Evolutionary conservation across 2,113 vertebrate species (phyloP).

Genomic region (Solenodon paradoxus): DNA sequence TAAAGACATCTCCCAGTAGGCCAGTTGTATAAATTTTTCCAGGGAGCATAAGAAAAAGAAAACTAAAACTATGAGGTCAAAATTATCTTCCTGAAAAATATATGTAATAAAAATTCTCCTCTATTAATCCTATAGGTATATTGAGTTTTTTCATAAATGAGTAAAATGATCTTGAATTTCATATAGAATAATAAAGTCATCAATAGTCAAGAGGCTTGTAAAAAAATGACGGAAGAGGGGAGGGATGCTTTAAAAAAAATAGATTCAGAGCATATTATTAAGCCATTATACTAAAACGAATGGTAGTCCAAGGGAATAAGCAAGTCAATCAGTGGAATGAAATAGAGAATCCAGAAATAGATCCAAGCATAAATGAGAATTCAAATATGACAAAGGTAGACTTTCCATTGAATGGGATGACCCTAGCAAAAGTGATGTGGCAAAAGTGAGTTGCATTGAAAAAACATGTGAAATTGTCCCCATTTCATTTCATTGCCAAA

Average conservation of each 20-base stretch:
- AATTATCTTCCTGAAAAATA: conserved; percentile 53
- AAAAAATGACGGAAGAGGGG: background rate
- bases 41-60: conserved; percentile 13
- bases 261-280: background rate
- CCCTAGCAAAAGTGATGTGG: background rate
- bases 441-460: background rate
- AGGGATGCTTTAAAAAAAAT: background rate
- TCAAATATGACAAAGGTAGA: background rate
- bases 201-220: background rate
- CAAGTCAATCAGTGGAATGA: background rate
- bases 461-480: background rate
- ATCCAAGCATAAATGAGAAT: background rate
- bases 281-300: background rate
- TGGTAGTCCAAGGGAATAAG: background rate
- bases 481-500: background rate
- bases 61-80: conserved; percentile 44
- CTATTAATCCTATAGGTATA: background rate
- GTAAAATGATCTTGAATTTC: conserved; percentile 29
- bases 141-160: background rate
- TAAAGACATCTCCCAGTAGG: conserved; percentile 43
- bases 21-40: conserved; percentile 47
- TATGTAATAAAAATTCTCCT: conserved; percentile 10
- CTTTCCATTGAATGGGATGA: background rate
- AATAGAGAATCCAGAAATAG: background rate
- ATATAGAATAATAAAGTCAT: conserved; percentile 20